These are phyloP conservation scores for Prostheceraeus crozeri DNA, from an alignment of 2,888 invertebrate genomes.

Conservation along the genomic window DNA sequence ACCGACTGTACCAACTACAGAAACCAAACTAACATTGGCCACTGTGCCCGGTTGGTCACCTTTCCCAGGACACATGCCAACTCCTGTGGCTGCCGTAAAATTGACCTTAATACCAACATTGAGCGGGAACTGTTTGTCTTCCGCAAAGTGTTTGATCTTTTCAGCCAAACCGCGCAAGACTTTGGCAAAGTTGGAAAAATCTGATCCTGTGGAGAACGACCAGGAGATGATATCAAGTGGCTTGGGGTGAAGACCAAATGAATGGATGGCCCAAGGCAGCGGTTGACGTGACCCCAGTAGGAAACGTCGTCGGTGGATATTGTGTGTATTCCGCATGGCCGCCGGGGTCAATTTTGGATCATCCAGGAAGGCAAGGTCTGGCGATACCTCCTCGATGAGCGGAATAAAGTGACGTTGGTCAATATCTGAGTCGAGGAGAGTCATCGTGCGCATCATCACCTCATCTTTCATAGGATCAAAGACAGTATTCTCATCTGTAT, in stretches of 20 bases:
- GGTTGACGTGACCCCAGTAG: not conserved
- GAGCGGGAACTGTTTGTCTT: not conserved
- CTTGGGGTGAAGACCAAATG: not conserved
- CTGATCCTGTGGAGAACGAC: not conserved
- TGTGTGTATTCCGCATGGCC: not conserved
- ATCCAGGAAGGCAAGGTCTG: not conserved
- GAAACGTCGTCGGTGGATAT: slow-evolving; percentile 17
- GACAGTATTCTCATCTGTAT: not conserved
- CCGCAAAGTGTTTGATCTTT: slow-evolving; percentile 23
- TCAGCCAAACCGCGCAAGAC: slow-evolving; percentile 6
- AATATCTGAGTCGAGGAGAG: not conserved
- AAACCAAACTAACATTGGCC: not conserved
- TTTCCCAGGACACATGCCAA: slow-evolving; percentile 18
- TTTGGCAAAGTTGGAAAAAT: slow-evolving; percentile 6
- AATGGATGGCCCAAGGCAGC: slow-evolving; percentile 33
- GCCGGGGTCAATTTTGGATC: slow-evolving; percentile 9
- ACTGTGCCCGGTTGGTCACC: not conserved
- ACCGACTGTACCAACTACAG: not conserved
- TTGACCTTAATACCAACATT: slow-evolving; percentile 28
- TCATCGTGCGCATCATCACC: slow-evolving; percentile 26
- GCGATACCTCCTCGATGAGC: slow-evolving; percentile 13
- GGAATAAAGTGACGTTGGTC: slow-evolving; percentile 26
- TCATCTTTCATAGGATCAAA: slow-evolving; percentile 12
- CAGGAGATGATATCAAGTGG: slow-evolving; percentile 7
- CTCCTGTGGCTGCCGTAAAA: slow-evolving; percentile 3